phyloP scores from a whole-genome alignment of 2,888 invertebrate genomes.

The Chrysodeixis includens region DNA sequence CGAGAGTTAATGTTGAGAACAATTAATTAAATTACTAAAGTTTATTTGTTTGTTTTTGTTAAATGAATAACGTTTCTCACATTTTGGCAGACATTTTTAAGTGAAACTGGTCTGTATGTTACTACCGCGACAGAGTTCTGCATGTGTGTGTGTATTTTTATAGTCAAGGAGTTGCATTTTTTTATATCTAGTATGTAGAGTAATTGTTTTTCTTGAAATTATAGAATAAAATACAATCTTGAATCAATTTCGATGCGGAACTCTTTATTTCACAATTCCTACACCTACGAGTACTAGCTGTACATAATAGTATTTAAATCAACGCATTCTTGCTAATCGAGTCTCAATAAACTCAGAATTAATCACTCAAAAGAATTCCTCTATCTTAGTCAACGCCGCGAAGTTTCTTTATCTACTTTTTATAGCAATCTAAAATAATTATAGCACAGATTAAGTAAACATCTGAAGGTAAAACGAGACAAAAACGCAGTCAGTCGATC shows the following conservation, averaged over 20 bases:
- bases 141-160: not conserved
- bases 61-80: not conserved
- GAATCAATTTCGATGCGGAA: constrained; percentile 17
- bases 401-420: constrained; percentile 29
- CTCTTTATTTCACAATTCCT: constrained; percentile 7
- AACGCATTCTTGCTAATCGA: constrained; percentile 32
- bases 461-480: constrained; percentile 40
- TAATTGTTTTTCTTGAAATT: not conserved
- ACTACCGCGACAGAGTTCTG: not conserved
- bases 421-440: constrained; percentile 21
- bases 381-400: not conserved
- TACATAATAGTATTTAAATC: constrained; percentile 21
- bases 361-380: not conserved
- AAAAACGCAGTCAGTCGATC: constrained; percentile 31
- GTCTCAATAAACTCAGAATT: constrained; percentile 17
- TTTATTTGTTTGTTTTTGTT: not conserved
- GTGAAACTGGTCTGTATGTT: not conserved
- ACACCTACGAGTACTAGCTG: not conserved
- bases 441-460: constrained; percentile 37
- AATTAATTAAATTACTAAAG: not conserved
- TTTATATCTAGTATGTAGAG: not conserved
- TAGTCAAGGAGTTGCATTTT: not conserved
- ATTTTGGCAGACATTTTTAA: not conserved
- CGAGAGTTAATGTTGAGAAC: not conserved
- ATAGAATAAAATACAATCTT: not conserved